phyloP scores from a whole-genome alignment of 2,113 vertebrate genomes.

The Theristicus caerulescens region DNA sequence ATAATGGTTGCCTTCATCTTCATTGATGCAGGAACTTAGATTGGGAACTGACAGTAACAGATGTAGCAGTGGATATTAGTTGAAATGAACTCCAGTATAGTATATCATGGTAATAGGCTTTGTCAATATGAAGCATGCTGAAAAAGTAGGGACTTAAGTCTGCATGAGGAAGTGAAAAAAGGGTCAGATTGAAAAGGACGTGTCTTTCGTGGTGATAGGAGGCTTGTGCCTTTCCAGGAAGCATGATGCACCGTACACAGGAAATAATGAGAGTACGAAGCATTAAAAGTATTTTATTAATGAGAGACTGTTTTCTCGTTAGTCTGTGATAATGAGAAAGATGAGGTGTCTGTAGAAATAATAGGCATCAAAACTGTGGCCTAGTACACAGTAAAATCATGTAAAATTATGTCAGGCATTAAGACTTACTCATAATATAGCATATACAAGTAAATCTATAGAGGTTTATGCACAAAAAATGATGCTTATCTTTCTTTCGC shows the following conservation, averaged over 20 bases:
- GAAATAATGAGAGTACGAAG: not conserved
- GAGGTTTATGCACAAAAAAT: not conserved
- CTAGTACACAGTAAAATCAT: not conserved
- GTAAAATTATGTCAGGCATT: not conserved
- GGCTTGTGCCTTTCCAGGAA: not conserved
- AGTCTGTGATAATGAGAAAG: not conserved
- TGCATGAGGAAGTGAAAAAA: slow-evolving; percentile 31
- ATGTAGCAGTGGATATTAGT: slow-evolving; percentile 18
- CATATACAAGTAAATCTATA: not conserved
- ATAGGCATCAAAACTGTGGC: not conserved
- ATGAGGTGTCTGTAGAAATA: not conserved
- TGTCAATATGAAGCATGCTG: slow-evolving; percentile 66
- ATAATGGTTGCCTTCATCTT: slow-evolving; percentile 39
- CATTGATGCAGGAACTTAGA: not conserved
- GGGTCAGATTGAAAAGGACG: slow-evolving; percentile 21
- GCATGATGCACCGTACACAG: not conserved
- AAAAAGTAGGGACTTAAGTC: slow-evolving; percentile 51
- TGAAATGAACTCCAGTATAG: slow-evolving; percentile 48
- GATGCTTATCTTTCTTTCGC: slow-evolving; percentile 10
- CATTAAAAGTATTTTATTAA: slow-evolving; percentile 21
- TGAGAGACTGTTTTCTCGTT: not conserved
- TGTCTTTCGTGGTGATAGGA: not conserved
- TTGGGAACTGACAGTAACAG: slow-evolving; percentile 25
- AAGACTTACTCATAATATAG: not conserved
- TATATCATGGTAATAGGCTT: slow-evolving; percentile 68